Conservation (phyloP, 2,888 invertebrate genomes). For the Lottia scabra region DNA sequence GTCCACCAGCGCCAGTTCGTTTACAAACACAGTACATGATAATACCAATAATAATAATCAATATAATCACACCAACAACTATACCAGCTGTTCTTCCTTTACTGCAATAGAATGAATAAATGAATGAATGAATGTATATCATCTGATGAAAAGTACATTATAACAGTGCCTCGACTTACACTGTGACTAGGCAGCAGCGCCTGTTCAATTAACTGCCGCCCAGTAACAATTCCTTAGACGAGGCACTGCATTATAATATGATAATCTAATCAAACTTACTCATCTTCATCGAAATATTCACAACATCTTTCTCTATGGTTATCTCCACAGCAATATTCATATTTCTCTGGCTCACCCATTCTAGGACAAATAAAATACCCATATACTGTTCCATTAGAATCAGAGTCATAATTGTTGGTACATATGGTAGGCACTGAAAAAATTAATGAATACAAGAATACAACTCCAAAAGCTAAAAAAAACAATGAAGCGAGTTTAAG, state of each 20-base stretch:
- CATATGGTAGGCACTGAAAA: conserved; percentile 33
- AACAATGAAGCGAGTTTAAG: too few species aligned
- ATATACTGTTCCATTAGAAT: conserved; percentile 25
- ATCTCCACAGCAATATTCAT: conserved; percentile 29
- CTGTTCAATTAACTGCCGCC: too few species aligned
- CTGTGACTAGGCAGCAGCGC: too few species aligned
- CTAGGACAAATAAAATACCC: conserved; percentile 33
- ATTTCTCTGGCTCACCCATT: conserved; percentile 23
- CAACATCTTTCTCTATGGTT: conserved; percentile 30
- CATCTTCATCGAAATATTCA: conserved; percentile 9
- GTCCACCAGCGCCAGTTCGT: neutral
- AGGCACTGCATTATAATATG: too few species aligned
- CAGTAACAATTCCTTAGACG: too few species aligned
- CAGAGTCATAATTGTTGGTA: conserved; percentile 23
- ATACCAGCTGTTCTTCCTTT: conserved; percentile 13
- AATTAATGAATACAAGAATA: neutral
- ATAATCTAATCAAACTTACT: too few species aligned
- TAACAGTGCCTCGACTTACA: too few species aligned
- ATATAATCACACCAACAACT: conserved; percentile 13
- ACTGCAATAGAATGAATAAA: neutral
- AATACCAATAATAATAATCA: conserved; percentile 10
- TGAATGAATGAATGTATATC: neutral
- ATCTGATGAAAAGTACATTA: too few species aligned
- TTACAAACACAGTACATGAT: conserved; percentile 13
- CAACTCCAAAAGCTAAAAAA: too few species aligned